Conservation (phyloP, 2,113 vertebrate genomes). For the Edolisoma coerulescens region DNA sequence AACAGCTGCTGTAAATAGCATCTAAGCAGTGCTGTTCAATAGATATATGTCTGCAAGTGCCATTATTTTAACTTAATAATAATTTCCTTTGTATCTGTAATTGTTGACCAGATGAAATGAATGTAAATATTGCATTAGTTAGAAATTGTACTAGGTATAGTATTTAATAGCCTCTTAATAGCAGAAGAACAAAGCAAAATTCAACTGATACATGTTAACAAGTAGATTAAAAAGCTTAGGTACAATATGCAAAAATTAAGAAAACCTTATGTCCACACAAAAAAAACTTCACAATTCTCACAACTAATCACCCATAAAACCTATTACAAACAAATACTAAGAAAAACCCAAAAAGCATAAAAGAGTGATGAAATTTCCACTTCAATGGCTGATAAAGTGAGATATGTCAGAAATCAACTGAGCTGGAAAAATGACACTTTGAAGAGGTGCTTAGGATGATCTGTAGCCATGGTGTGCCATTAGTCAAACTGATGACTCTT, state of each 20-base stretch:
- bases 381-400: slow-evolving; percentile 70
- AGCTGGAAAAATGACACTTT: slow-evolving; percentile 80
- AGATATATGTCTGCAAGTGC: not conserved
- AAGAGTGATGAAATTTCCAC: slow-evolving; percentile 79
- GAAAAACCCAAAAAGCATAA: slow-evolving; percentile 70
- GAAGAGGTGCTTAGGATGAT: slow-evolving; percentile 75
- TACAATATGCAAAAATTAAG: slow-evolving; percentile 50
- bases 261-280: slow-evolving; percentile 9
- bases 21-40: not conserved
- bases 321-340: slow-evolving; percentile 78
- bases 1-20: not conserved
- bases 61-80: not conserved
- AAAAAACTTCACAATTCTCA: slow-evolving; percentile 54
- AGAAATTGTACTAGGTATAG: not conserved
- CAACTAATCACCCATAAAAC: slow-evolving; percentile 81
- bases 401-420: slow-evolving; percentile 75
- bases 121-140: not conserved
- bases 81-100: not conserved
- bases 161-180: not conserved
- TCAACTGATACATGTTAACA: not conserved
- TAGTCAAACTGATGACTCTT: slow-evolving; percentile 74
- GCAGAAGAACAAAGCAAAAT: not conserved
- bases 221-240: not conserved
- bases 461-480: slow-evolving; percentile 63
- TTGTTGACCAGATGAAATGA: not conserved